Percentiles rank a stretch among this genome's conserved stretches.
These are phyloP conservation scores for Columba guinea DNA, from an alignment of 2,797 vertebrate genomes.

Conservation along the genomic window DNA sequence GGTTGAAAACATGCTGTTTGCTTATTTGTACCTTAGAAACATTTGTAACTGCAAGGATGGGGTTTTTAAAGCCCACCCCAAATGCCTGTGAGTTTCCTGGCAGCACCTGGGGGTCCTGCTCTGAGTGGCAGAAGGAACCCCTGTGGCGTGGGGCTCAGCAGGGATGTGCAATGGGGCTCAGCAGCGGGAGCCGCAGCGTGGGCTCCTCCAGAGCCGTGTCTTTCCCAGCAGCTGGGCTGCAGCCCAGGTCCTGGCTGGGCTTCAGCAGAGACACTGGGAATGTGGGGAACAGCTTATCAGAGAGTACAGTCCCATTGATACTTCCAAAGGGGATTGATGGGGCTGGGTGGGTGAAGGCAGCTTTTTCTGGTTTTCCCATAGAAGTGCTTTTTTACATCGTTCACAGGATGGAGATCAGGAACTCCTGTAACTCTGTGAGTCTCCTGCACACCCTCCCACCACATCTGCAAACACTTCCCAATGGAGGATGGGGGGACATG, in stretches of 20 bases:
- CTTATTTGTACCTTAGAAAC: background rate
- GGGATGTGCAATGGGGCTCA: rapidly evolving
- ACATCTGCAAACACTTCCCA: rapidly evolving
- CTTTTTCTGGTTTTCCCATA: rapidly evolving
- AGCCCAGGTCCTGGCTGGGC: background rate
- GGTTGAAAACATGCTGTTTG: rapidly evolving
- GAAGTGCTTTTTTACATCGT: no score
- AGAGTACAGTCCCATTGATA: background rate
- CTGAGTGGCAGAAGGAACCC: background rate
- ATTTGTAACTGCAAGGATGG: background rate
- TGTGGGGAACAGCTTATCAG: rapidly evolving
- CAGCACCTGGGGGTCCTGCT: rapidly evolving
- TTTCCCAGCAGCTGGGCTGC: background rate
- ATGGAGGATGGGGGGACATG: background rate
- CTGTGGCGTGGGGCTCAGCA: rapidly evolving
- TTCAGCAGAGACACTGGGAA: rapidly evolving
- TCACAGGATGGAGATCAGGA: background rate
- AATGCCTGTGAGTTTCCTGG: rapidly evolving
- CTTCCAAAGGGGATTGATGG: no score
- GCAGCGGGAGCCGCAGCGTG: rapidly evolving
- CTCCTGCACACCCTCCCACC: rapidly evolving
- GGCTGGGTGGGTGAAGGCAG: background rate
- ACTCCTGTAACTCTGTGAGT: background rate
- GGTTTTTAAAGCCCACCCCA: background rate
- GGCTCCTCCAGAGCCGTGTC: rapidly evolving